Evolutionary conservation across 2,113 vertebrate genomes (phyloP).

Genomic region (Tragelaphus scriptus): DNA sequence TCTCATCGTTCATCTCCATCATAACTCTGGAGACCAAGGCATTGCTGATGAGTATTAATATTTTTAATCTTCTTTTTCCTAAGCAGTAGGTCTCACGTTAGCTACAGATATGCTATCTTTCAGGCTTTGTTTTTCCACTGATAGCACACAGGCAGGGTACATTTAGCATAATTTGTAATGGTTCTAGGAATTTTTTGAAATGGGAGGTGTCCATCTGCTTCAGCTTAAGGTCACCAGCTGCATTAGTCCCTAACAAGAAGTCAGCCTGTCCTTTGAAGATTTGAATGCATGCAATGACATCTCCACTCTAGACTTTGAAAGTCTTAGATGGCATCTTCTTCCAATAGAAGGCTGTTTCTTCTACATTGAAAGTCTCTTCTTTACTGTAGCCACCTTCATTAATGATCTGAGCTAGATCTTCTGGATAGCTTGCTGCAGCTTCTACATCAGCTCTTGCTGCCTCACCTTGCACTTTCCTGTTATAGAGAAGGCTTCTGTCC

Average conservation of each 20-base stretch:
- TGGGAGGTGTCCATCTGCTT: not conserved
- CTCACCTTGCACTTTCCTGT: not conserved
- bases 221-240: not conserved
- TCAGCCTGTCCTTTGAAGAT: not conserved
- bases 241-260: not conserved
- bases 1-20: not conserved
- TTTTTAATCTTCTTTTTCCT: not conserved
- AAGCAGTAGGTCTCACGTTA: not conserved
- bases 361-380: not conserved
- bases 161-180: not conserved
- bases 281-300: not conserved
- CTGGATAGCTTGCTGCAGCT: not conserved
- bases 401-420: not conserved
- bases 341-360: not conserved
- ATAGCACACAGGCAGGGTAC: not conserved
- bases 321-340: not conserved
- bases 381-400: not conserved
- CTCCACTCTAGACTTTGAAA: not conserved
- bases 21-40: not conserved
- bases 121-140: not conserved
- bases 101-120: not conserved
- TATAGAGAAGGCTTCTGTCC: not conserved
- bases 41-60: not conserved
- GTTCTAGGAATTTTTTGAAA: not conserved
- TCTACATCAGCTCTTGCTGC: not conserved